Evolutionary conservation across 2,888 invertebrate genomes (phyloP).

Genomic region (Drosophila birchii): DNA sequence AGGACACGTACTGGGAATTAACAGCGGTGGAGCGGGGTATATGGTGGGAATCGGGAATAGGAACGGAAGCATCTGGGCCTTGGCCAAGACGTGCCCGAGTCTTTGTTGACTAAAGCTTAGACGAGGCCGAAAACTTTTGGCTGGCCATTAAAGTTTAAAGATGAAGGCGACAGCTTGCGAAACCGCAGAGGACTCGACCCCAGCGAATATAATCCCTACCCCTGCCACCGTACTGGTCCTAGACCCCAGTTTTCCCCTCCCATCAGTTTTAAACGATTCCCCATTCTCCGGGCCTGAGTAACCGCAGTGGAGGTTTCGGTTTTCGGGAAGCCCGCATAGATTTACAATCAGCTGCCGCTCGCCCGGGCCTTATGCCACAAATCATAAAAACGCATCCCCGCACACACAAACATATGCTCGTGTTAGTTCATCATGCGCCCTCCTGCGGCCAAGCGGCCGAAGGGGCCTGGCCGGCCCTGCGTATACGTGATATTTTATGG

Average conservation of each 20-base stretch:
- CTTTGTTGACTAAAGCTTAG: constrained; percentile 61
- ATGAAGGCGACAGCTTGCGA: constrained; percentile 73
- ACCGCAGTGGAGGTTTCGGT: constrained; percentile 46
- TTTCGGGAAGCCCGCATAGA: constrained; percentile 64
- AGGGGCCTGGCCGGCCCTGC: constrained; percentile 38
- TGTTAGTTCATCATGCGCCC: constrained; percentile 41
- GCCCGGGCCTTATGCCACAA: constrained; percentile 67
- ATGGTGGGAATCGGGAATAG: constrained; percentile 11
- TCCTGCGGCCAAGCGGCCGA: constrained; percentile 40
- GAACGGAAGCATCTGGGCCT: constrained; percentile 38
- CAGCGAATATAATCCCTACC: constrained; percentile 25
- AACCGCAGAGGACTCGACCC: constrained; percentile 48
- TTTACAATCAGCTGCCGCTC: constrained; percentile 69
- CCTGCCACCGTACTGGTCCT: background rate
- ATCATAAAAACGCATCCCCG: constrained; percentile 75
- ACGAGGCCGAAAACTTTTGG: constrained; percentile 55
- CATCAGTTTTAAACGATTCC: constrained; percentile 34
- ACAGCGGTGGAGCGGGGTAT: constrained; percentile 34
- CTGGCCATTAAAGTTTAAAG: constrained; percentile 73
- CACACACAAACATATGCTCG: constrained; percentile 40
- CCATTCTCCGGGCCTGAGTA: constrained; percentile 34
- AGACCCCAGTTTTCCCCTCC: background rate
- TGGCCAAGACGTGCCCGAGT: constrained; percentile 64
- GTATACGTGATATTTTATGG: constrained; percentile 78
- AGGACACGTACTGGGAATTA: constrained; percentile 76